Conservation (phyloP, 2,113 vertebrate species). For the Noturus placidus region DNA sequence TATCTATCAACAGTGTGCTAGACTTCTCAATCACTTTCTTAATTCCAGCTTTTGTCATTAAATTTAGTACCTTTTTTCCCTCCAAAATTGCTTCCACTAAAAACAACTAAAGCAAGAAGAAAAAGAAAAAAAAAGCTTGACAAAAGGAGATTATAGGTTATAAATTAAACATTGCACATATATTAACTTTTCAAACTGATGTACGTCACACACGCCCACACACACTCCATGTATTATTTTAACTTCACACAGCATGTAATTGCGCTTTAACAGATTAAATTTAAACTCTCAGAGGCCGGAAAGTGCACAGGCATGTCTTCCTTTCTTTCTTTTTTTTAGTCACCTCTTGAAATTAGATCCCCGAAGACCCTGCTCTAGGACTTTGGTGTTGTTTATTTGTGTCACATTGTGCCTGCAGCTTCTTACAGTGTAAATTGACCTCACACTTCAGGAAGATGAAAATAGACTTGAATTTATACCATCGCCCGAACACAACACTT, state of each 20-base stretch:
- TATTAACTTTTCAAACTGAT: background rate
- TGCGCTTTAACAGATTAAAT: background rate
- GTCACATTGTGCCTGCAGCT: conserved; percentile 30
- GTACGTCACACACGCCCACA: background rate
- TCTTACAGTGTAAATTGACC: conserved; percentile 50
- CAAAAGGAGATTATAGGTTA: background rate
- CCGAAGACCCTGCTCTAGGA: conserved; percentile 6
- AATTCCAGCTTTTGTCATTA: too few relatives aligned
- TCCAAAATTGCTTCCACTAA: background rate
- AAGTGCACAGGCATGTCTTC: background rate
- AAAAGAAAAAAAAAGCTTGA: too few relatives aligned
- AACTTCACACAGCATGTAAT: background rate
- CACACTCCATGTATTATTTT: background rate
- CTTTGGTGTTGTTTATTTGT: conserved; percentile 43
- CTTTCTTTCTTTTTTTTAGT: background rate
- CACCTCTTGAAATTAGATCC: conserved; percentile 25
- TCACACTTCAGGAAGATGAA: conserved; percentile 56
- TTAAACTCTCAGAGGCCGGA: background rate
- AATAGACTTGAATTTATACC: conserved; percentile 58
- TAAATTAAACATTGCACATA: background rate
- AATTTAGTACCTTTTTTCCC: background rate
- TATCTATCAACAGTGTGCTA: background rate
- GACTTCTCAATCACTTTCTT: too few relatives aligned
- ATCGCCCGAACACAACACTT: conserved; percentile 54
- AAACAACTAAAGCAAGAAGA: background rate